Evolutionary conservation across 2,888 invertebrate species (phyloP).

Genomic region (Zygaena filipendulae): DNA sequence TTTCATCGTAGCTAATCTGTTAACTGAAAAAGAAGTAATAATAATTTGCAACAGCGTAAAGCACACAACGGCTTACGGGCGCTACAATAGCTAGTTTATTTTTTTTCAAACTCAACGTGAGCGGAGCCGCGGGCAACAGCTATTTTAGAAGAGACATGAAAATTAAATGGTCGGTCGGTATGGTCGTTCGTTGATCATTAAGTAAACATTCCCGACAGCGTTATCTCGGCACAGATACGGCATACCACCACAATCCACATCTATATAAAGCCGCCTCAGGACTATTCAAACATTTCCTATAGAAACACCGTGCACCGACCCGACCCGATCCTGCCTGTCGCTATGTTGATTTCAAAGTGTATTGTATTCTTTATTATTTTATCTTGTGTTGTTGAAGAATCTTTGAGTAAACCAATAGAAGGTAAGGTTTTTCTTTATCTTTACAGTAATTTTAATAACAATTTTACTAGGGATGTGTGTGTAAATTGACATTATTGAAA

Average conservation of each 20-base stretch:
- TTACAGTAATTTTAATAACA: too few relatives aligned
- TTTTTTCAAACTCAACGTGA: too few relatives aligned
- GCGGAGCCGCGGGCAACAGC: too few relatives aligned
- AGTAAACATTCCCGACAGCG: slow-evolving; percentile 54
- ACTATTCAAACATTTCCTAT: slow-evolving; percentile 42
- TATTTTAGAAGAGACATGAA: too few relatives aligned
- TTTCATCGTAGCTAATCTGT: too few relatives aligned
- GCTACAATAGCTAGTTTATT: too few relatives aligned
- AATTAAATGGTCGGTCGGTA: slow-evolving; percentile 33
- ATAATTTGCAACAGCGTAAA: too few relatives aligned
- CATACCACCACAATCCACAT: slow-evolving; percentile 24
- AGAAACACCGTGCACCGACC: slow-evolving; percentile 21
- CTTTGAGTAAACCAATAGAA: slow-evolving; percentile 37
- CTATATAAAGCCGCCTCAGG: slow-evolving; percentile 43
- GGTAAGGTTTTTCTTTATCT: slow-evolving; percentile 50
- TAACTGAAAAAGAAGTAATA: too few relatives aligned
- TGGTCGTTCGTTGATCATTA: slow-evolving; percentile 48
- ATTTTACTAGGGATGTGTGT: too few relatives aligned
- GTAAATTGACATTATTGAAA: too few relatives aligned
- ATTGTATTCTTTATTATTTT: slow-evolving; percentile 26
- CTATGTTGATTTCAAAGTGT: slow-evolving; percentile 32
- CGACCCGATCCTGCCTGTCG: slow-evolving; percentile 21
- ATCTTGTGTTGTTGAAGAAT: slow-evolving; percentile 28
- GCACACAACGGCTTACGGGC: too few relatives aligned
- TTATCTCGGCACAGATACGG: slow-evolving; percentile 55